These are phyloP conservation scores for Brachionus rubens DNA, from an alignment of 1,140 invertebrate species.

Conservation along the genomic window DNA sequence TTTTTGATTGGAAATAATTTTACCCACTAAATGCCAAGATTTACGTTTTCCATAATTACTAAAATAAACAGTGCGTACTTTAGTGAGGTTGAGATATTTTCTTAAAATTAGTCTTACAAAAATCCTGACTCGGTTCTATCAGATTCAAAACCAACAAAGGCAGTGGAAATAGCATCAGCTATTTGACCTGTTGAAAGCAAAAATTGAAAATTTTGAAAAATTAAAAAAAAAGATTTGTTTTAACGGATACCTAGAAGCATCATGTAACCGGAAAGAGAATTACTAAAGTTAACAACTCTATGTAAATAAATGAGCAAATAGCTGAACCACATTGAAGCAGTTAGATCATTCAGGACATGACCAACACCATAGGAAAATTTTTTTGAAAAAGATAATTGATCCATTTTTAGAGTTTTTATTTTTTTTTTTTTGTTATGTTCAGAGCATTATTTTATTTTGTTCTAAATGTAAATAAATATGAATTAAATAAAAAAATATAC, in stretches of 20 bases:
- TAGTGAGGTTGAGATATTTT: too few relatives aligned
- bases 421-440: background rate
- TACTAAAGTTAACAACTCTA: conserved; percentile 72
- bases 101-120: conserved; percentile 52
- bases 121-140: conserved; percentile 69
- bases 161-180: conserved; percentile 81
- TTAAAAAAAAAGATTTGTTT: conserved; percentile 47
- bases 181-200: conserved; percentile 61
- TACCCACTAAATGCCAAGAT: conserved; percentile 85
- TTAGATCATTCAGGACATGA: conserved; percentile 88
- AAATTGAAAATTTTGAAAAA: too few relatives aligned
- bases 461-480: background rate
- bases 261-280: conserved; percentile 71
- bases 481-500: too few relatives aligned
- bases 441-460: background rate
- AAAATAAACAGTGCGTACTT: background rate
- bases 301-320: conserved; percentile 90
- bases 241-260: conserved; percentile 75
- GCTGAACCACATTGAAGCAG: conserved; percentile 94
- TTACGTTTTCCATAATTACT: conserved; percentile 76
- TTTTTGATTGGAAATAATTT: conserved; percentile 48
- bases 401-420: conserved; percentile 1
- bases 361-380: conserved; percentile 70
- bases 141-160: conserved; percentile 80
- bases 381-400: conserved; percentile 23